Base-by-base conservation (phyloP, 2,113 vertebrate genomes). In the Montifringilla adamsi region DNA sequence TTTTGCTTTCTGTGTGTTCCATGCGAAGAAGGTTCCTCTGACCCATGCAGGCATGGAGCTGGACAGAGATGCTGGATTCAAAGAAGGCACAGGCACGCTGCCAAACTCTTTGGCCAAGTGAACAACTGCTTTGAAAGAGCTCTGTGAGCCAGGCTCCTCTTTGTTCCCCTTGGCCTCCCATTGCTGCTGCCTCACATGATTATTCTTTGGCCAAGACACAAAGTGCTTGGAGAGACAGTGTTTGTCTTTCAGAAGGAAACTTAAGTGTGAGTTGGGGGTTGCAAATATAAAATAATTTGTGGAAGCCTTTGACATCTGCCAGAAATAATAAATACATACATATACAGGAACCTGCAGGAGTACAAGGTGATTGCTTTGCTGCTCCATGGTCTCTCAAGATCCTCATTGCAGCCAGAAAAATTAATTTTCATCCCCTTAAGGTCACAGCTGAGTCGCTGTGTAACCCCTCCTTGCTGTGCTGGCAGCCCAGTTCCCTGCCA, bases 121-220 rank as follows among this genome's bases (percentile, higher is more conserved):
- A 94, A 75, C n/a, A 35, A 62, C 67, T 49, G 10, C 47, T 91
- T 41, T 94, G 84, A 96, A 96, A 95, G 93, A 62, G 56, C 23
- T 68, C 78, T 90, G n/a, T 77, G 78, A 91, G 56, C 89, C 43
- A 63, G 73, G 68, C 68, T 78, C 23, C 17, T 67, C 76, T 86
- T 94, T 94, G 75, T 93, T 93, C 63, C 82, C 59, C 50, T 76
- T 11, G 2, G 74, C 35, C 64, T 88, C 89, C 94, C 4, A 0
- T 83, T 77, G 84, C 75, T 75, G 50, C 81, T 49, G 66, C 77
- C 80, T 96, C 94, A 95, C 76, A 49, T 93, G 86, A 90, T 79
- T 81, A 52, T 62, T 87, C 79, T 93, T 93, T 96, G 95, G 92
- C 93, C 79, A 90, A 76, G 37, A 96, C 91, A 89, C 49, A 66